phyloP scores from a whole-genome alignment of 2,888 invertebrate species.

The Odontocerum albicorne region DNA sequence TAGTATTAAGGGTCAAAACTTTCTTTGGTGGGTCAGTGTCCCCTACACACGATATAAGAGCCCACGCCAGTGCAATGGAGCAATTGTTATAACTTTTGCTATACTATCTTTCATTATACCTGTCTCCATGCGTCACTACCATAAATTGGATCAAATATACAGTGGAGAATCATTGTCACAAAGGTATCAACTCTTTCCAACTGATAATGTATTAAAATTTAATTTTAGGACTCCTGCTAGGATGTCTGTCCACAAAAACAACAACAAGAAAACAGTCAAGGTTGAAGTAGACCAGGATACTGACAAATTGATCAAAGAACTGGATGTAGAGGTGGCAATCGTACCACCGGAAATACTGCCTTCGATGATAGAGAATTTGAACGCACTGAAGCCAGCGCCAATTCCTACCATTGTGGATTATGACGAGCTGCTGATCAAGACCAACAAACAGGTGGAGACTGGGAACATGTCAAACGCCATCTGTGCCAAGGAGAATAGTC shows the following conservation, averaged over 20 bases:
- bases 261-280: neutral
- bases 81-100: too few species aligned
- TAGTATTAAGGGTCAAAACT: too few species aligned
- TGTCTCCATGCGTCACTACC: too few species aligned
- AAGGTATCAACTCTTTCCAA: too few species aligned
- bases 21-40: too few species aligned
- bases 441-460: slow-evolving; percentile 38
- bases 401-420: too few species aligned
- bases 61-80: too few species aligned
- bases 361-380: slow-evolving; percentile 42
- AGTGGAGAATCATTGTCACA: too few species aligned
- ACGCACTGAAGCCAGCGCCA: slow-evolving; percentile 42
- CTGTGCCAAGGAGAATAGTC: slow-evolving; percentile 43
- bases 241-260: slow-evolving; percentile 19
- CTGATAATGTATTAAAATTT: neutral
- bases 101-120: too few species aligned
- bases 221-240: slow-evolving; percentile 22
- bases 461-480: slow-evolving; percentile 45
- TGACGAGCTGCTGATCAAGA: slow-evolving; percentile 28
- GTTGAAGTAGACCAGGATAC: slow-evolving; percentile 2
- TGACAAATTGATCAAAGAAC: slow-evolving; percentile 25
- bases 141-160: too few species aligned
- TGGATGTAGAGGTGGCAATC: slow-evolving; percentile 42
- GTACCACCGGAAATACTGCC: slow-evolving; percentile 51
- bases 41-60: too few species aligned